Evolutionary conservation across 1,140 invertebrate genomes (phyloP).

Genomic region (Drosophila setifemur): DNA sequence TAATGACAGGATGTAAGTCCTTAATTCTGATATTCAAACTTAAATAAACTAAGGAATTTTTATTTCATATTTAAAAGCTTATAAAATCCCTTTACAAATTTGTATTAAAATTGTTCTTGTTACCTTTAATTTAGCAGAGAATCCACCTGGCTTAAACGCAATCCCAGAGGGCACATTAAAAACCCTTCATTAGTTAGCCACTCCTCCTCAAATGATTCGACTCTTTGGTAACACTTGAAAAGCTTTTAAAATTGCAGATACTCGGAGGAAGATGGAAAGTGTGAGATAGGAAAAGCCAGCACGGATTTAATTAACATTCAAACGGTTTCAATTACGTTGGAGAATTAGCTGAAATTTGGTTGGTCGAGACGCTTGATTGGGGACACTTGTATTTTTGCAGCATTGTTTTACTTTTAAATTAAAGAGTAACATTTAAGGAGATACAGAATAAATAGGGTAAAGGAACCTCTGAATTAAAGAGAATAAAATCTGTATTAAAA

Average conservation of each 20-base stretch:
- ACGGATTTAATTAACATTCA: constrained; percentile 58
- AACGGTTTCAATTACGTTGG: constrained; percentile 52
- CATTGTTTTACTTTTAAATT: constrained; percentile 11
- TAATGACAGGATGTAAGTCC: too few relatives aligned
- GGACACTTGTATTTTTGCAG: constrained; percentile 21
- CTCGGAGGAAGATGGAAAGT: neutral
- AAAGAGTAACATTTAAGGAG: too few relatives aligned
- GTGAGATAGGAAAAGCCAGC: constrained; percentile 5
- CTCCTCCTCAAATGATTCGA: constrained; percentile 21
- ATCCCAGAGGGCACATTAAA: constrained; percentile 12
- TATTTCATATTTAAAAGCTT: too few relatives aligned
- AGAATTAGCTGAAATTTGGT: constrained; percentile 34
- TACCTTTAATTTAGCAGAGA: neutral
- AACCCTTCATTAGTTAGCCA: constrained; percentile 36
- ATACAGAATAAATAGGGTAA: too few relatives aligned
- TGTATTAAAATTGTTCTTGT: too few relatives aligned
- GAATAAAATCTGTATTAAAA: too few relatives aligned
- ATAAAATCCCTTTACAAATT: too few relatives aligned
- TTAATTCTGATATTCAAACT: too few relatives aligned
- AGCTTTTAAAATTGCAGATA: constrained; percentile 24
- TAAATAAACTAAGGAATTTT: too few relatives aligned
- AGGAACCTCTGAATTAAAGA: too few relatives aligned
- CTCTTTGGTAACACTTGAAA: constrained; percentile 3
- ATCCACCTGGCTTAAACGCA: constrained; percentile 3
- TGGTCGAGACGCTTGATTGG: constrained; percentile 19